These are phyloP conservation scores for Morus bassanus DNA, from an alignment of 2,797 vertebrate species.

Conservation along the genomic window DNA sequence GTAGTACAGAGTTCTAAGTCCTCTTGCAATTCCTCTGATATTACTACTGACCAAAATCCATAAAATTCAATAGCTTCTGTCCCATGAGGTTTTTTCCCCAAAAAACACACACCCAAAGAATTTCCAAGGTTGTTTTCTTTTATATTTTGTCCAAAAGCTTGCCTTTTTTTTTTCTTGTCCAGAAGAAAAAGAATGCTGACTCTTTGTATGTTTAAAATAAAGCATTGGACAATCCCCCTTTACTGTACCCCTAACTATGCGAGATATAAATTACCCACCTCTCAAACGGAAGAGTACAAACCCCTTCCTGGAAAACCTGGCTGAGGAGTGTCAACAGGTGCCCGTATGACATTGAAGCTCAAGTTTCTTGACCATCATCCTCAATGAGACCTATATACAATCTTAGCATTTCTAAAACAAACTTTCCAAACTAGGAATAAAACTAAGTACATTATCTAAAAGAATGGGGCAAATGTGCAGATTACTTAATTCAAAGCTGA, in stretches of 20 bases:
- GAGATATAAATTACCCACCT: not conserved
- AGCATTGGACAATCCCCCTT: not conserved
- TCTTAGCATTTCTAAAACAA: not conserved
- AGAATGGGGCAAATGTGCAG: not conserved
- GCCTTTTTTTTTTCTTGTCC: no score
- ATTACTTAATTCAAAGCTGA: not conserved
- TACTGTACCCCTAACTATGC: not conserved
- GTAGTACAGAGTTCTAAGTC: not conserved
- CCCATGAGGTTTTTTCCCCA: not conserved
- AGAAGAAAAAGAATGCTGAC: not conserved
- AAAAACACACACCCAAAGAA: not conserved
- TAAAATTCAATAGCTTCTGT: not conserved
- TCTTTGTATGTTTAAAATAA: not conserved
- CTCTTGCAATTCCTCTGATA: not conserved
- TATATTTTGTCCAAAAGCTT: not conserved
- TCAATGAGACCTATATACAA: accelerated
- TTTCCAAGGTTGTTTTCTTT: not conserved
- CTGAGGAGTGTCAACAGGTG: not conserved
- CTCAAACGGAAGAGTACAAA: not conserved
- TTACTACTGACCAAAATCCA: not conserved
- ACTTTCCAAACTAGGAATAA: not conserved
- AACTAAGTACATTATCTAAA: not conserved
- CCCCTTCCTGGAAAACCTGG: not conserved
- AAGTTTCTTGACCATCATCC: not conserved
- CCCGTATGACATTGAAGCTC: not conserved